Evolutionary conservation across 2,113 vertebrate genomes (phyloP).

Genomic region (Chamaetylas fuelleborni): DNA sequence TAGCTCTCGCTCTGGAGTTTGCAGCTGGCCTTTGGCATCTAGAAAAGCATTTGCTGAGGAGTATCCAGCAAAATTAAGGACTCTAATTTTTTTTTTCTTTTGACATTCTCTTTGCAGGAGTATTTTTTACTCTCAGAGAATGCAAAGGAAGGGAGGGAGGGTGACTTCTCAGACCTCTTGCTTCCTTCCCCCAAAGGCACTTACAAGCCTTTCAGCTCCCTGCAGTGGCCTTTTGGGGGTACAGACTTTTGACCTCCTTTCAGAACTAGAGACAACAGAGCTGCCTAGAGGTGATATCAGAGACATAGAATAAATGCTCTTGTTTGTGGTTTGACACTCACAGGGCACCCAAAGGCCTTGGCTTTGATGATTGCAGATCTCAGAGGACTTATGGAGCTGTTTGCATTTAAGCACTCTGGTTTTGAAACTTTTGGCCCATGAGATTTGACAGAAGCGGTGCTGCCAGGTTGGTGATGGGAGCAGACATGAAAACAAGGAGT

Average conservation of each 20-base stretch:
- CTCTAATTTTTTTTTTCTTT: not conserved
- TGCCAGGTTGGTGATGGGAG: not conserved
- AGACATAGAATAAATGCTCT: not conserved
- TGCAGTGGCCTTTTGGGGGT: not conserved
- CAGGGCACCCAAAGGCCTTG: not conserved
- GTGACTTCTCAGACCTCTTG: not conserved
- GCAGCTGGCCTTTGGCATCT: conserved; percentile 18
- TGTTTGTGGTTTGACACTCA: not conserved
- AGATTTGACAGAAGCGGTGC: not conserved
- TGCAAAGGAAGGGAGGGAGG: not conserved
- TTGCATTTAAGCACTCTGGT: not conserved
- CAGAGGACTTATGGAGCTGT: not conserved
- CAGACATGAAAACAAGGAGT: not conserved
- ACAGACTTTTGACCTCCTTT: not conserved
- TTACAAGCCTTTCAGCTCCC: not conserved
- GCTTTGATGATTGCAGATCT: not conserved
- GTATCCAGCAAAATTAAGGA: not conserved
- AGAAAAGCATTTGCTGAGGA: not conserved
- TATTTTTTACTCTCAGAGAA: not conserved
- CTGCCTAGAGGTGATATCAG: not conserved
- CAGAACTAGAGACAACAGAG: not conserved
- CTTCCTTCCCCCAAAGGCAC: not conserved
- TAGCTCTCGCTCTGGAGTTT: conserved; percentile 23
- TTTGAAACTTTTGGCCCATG: not conserved
- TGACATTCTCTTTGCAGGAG: not conserved